These are phyloP conservation scores for Clivina fossor DNA, from an alignment of 2,888 invertebrate species.

Conservation along the genomic window DNA sequence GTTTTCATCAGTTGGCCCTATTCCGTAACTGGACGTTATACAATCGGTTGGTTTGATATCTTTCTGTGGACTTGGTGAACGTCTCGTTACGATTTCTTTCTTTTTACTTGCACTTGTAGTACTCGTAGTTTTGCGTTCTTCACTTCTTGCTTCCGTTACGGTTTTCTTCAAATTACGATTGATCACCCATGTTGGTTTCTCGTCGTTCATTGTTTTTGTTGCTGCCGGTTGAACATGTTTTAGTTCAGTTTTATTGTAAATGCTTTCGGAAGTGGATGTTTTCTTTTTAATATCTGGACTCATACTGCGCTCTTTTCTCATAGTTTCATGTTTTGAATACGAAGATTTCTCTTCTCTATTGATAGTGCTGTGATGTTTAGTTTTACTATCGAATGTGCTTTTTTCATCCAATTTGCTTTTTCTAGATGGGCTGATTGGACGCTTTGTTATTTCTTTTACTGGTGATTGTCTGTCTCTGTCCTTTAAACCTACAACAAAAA, in stretches of 20 bases:
- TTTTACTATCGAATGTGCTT: conserved; percentile 18
- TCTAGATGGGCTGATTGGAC: conserved; percentile 42
- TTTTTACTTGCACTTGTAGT: conserved; percentile 32
- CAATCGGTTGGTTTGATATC: conserved; percentile 59
- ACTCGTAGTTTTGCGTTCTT: conserved; percentile 37
- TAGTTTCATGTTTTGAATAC: conserved; percentile 1
- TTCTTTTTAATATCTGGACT: conserved; percentile 47
- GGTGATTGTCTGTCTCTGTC: conserved; percentile 10
- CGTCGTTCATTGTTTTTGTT: conserved; percentile 52
- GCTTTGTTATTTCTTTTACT: conserved; percentile 28
- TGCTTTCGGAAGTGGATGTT: no score
- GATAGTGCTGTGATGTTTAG: neutral
- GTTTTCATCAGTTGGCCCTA: conserved; percentile 79
- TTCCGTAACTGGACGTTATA: conserved; percentile 80
- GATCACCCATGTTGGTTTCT: conserved; percentile 65
- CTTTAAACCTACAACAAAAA: neutral
- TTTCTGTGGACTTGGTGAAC: conserved; percentile 49
- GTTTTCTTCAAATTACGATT: conserved; percentile 62
- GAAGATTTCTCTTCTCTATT: conserved; percentile 27
- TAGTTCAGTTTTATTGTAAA: conserved; percentile 43
- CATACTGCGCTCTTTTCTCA: conserved; percentile 42
- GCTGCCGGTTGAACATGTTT: conserved; percentile 49
- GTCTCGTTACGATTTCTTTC: conserved; percentile 44
- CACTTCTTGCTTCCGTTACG: conserved; percentile 49
- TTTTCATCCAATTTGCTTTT: conserved; percentile 30